phyloP scores from a whole-genome alignment of 1,140 invertebrate genomes.

The Olivierus martensii region DNA sequence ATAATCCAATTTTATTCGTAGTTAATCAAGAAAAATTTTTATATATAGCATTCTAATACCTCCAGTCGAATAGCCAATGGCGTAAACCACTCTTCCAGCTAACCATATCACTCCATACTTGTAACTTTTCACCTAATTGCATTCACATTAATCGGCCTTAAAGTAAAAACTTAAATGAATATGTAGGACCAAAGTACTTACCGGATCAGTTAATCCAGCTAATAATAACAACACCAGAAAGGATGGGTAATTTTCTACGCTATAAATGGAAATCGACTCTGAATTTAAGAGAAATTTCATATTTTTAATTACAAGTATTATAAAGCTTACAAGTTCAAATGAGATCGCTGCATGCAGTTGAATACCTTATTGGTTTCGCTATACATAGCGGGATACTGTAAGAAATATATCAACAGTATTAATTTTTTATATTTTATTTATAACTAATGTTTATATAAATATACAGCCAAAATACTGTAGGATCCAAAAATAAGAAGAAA shows the following conservation, averaged over 20 bases:
- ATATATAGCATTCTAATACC: too few species aligned
- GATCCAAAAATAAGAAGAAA: too few species aligned
- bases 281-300: too few species aligned
- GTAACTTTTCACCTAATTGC: not conserved
- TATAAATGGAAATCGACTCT: too few species aligned
- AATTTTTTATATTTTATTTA: too few species aligned
- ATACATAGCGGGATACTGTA: conserved; percentile 29
- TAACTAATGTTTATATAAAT: too few species aligned
- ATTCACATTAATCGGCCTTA: too few species aligned
- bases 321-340: conserved; percentile 37
- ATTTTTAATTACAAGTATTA: too few species aligned
- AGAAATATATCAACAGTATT: conserved; percentile 12
- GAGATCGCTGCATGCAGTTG: conserved; percentile 34
- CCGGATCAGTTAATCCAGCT: conserved; percentile 34
- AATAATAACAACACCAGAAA: conserved; percentile 32
- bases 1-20: not conserved
- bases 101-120: conserved; percentile 30
- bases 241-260: conserved; percentile 33
- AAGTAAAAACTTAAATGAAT: too few species aligned
- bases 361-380: conserved; percentile 23
- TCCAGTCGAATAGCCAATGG: conserved; percentile 37
- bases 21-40: too few species aligned
- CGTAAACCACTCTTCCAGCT: conserved; percentile 33
- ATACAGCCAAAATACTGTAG: too few species aligned
- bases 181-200: conserved; percentile 23